Evolutionary conservation across 2,113 vertebrate genomes (phyloP), one percentile per base, ranked within the genome.

Genomic region (Brachirus orientalis): DNA sequence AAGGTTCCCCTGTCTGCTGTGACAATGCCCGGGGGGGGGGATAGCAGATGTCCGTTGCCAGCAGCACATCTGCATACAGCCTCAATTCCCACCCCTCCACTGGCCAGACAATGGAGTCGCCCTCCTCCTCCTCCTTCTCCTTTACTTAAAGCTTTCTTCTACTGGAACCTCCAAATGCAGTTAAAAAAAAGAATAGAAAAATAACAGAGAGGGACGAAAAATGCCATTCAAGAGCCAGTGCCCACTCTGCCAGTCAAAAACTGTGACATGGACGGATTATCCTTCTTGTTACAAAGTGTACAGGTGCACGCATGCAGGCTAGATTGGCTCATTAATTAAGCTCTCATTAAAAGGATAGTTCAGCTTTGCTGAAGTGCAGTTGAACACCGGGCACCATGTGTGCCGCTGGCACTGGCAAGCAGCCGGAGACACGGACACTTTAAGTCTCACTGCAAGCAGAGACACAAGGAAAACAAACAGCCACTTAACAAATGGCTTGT

Each of bases 11-110:
- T 82, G 84, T 81, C 85, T 89, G 89, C 85, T 77, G 82, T 88
- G 72, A 91, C 85, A 89, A 91, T 90, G 77, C 82, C 80, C 84
- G 54, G 35, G 37, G 54, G 11, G 53, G 81, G 84, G 48, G 78
- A n/a, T n/a, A 87, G 90, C 90, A 90, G 89, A 91, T 90, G 88
- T 90, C 88, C 79, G 37, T 85, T 90, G 86, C 78, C 80, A 88
- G 84, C 70, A 89, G 80, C 88, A 91, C 90, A 91, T 92, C 90
- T 92, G 91, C 90, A 90, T 90, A 86, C 78, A 82, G 86, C 87
- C 84, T 86, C 86, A 74, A 77, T 87, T 86, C 77, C 88, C 88
- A 90, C 89, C 88, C 88, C 86, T 89, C 85, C 72, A 72, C 65
- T 78, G 77, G 82, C 85, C 86, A 90, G 73, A 91, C 90, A 91